Conservation (phyloP, 2,113 vertebrate species). For the Pholis gunnellus region DNA sequence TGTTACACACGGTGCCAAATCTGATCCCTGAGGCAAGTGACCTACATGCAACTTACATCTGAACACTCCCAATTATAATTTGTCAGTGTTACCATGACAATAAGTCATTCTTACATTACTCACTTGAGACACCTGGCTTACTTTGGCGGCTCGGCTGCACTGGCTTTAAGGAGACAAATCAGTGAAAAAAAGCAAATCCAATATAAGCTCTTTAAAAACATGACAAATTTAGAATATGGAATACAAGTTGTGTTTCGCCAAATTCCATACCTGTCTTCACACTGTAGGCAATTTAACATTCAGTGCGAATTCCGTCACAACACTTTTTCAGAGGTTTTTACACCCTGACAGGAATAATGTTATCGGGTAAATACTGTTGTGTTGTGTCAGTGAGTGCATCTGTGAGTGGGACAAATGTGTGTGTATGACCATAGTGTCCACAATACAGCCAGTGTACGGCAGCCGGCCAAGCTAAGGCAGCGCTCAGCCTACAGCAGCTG, state of each 20-base stretch:
- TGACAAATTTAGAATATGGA: not conserved
- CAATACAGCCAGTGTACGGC: conserved; percentile 43
- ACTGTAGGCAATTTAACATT: conserved; percentile 22
- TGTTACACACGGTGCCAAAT: conserved; percentile 37
- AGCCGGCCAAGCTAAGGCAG: conserved; percentile 56
- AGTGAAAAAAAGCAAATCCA: not conserved
- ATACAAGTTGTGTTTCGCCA: not conserved
- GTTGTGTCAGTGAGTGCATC: conserved; percentile 13
- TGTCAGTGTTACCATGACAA: conserved; percentile 37
- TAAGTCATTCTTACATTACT: conserved; percentile 37
- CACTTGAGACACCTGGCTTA: conserved; percentile 30
- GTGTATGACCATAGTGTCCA: conserved; percentile 39
- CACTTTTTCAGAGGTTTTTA: conserved; percentile 12
- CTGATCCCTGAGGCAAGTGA: conserved; percentile 43
- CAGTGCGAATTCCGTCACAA: conserved; percentile 9
- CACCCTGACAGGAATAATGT: conserved; percentile 26
- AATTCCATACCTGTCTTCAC: not conserved
- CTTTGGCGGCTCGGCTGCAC: conserved; percentile 14
- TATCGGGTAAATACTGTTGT: conserved; percentile 31
- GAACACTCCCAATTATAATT: conserved; percentile 42
- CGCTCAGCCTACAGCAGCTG: conserved; percentile 61
- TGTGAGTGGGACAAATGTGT: conserved; percentile 11
- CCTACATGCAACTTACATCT: conserved; percentile 46
- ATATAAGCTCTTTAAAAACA: not conserved
- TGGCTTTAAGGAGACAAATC: not conserved